phyloP scores from a whole-genome alignment of 2,888 invertebrate genomes.

The Deroplatys truncata region DNA sequence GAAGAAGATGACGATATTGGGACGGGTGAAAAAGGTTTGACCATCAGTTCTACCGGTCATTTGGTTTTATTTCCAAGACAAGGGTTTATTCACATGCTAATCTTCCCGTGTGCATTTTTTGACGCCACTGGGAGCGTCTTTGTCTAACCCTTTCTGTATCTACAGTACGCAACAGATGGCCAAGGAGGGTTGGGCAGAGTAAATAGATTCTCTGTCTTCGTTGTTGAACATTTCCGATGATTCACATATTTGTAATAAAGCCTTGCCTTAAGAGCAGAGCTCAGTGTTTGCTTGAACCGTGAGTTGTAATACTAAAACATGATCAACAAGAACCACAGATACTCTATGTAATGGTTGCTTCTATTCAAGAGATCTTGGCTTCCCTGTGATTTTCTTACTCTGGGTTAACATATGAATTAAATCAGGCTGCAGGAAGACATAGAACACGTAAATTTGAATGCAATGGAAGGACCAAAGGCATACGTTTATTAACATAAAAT shows the following conservation, averaged over 20 bases:
- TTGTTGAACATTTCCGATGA: neutral
- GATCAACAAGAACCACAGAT: no score
- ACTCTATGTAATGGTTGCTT: no score
- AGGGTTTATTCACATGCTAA: neutral
- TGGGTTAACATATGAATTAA: no score
- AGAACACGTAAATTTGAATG: no score
- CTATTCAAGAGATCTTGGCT: no score
- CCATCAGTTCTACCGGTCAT: constrained; percentile 6
- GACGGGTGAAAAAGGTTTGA: neutral
- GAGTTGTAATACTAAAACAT: neutral
- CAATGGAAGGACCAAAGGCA: no score
- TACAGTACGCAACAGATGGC: neutral
- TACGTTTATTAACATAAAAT: no score
- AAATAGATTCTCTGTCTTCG: neutral
- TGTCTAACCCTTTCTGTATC: neutral
- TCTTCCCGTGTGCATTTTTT: neutral
- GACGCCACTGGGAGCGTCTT: neutral
- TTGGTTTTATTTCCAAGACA: neutral
- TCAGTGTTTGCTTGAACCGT: neutral
- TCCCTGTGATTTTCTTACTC: no score
- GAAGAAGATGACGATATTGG: neutral
- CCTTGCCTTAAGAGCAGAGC: neutral
- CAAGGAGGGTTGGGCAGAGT: neutral
- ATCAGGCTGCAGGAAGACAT: no score
- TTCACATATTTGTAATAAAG: neutral